Evolutionary conservation across 2,797 vertebrate genomes (phyloP), one percentile per base, ranked within the genome.

Genomic region (Enteromius radiatus): DNA sequence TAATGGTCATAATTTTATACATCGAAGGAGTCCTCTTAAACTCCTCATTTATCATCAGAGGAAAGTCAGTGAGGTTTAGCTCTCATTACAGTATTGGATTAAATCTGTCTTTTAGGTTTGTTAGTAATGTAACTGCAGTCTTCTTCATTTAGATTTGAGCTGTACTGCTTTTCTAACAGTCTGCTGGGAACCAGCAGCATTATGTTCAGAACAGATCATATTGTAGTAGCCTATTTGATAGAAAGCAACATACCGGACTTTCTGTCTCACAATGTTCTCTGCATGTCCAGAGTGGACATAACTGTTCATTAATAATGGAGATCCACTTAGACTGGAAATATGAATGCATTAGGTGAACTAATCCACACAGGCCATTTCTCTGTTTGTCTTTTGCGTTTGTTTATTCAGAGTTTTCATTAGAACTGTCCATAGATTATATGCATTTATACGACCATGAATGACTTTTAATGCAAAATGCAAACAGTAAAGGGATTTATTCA

Each of bases 111-210:
- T 49, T 71, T 47, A n/a, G 79, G 41, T 26, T 23, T 74, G 19
- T 64, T 38, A 23, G 68, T 71, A 45, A 81, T 65, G 15, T 23
- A 74, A 19, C 78, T 45, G 49, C 63, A 67, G 76, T 31, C 36
- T 56, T 69, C 15, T 49, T 31, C 19, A 19, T 61, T 63, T 49
- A 61, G 19, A 26, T 36, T 63, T 4, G 54, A 63, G 15, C 11
- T 71, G 41, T 64, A 17, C 28, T 49, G 28, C 21, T 47, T 19
- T 54, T n/a, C 11, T n/a, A n/a, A 28, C 11, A 19, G 21, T 80
- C 36, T 59, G 5, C 2, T 52, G 9, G 33, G 10, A 65, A 65
- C 31, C 64, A 56, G 8, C 21, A 8, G 17, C 28, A 7, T 9
- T 28, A 28, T 64, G 41, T 64, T 15, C 9, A 76, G 28, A 21